These are phyloP conservation scores for Temnothorax nylanderi DNA, from an alignment of 1,140 invertebrate species.

Conservation along the genomic window DNA sequence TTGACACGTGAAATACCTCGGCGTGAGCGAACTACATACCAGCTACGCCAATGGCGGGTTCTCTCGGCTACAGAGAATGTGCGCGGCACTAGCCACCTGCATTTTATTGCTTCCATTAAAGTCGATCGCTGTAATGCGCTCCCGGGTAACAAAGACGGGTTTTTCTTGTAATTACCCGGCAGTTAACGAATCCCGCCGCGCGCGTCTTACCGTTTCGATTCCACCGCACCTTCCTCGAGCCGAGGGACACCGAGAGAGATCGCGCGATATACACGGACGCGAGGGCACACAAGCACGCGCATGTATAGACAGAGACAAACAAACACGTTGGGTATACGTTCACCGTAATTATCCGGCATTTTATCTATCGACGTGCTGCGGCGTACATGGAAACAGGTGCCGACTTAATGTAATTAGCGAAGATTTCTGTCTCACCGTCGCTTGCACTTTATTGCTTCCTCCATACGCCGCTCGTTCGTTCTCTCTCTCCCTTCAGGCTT, in stretches of 20 bases:
- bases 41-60: conserved; percentile 17
- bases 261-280: background rate
- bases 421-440: conserved; percentile 44
- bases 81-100: conserved; percentile 72
- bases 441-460: conserved; percentile 34
- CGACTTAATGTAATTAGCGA: conserved; percentile 55
- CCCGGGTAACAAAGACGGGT: conserved; percentile 75
- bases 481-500: background rate
- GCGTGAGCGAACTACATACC: background rate
- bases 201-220: conserved; percentile 59
- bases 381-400: conserved; percentile 44
- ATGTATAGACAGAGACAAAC: background rate
- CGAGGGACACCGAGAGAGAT: conserved; percentile 2
- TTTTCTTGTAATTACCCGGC: conserved; percentile 73
- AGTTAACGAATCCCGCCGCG: conserved; percentile 69
- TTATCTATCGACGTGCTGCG: conserved; percentile 35
- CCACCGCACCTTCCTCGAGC: conserved; percentile 26
- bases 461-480: background rate
- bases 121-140: conserved; percentile 76
- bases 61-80: conserved; percentile 39
- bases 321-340: background rate
- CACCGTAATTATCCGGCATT: conserved; percentile 39
- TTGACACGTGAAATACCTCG: background rate
- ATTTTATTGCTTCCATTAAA: conserved; percentile 79
- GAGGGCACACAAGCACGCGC: background rate